These are phyloP conservation scores for Chrysotoxum bicinctum DNA, from an alignment of 2,888 invertebrate genomes.

Conservation along the genomic window DNA sequence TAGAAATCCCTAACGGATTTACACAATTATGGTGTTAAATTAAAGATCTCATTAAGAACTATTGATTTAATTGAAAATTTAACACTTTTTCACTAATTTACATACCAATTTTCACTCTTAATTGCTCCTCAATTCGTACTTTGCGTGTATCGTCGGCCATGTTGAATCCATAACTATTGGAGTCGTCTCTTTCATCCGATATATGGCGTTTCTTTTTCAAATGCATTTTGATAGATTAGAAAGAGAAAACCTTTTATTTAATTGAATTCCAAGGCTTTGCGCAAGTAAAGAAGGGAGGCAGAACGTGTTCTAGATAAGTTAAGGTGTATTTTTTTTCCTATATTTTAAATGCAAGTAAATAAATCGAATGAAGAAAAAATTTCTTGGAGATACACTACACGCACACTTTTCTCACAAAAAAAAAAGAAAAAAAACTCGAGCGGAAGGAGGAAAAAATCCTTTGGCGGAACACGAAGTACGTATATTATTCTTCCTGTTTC, in stretches of 20 bases:
- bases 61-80: slow-evolving; percentile 32
- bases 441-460: slow-evolving; percentile 60
- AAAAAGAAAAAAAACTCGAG: slow-evolving; percentile 52
- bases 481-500: slow-evolving; percentile 26
- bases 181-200: slow-evolving; percentile 76
- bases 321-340: slow-evolving; percentile 33
- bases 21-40: slow-evolving; percentile 36
- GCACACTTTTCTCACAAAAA: slow-evolving; percentile 57
- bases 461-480: slow-evolving; percentile 20
- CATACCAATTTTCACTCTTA: slow-evolving; percentile 97
- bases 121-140: slow-evolving; percentile 95
- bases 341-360: slow-evolving; percentile 53
- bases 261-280: slow-evolving; percentile 42
- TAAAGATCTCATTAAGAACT: slow-evolving; percentile 11
- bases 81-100: slow-evolving; percentile 77
- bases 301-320: slow-evolving; percentile 52
- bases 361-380: slow-evolving; percentile 32
- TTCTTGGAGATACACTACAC: slow-evolving; percentile 34
- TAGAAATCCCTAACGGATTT: slow-evolving; percentile 8
- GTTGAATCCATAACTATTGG: slow-evolving; percentile 90
- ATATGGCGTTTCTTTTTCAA: slow-evolving; percentile 79
- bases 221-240: slow-evolving; percentile 76
- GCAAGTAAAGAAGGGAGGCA: slow-evolving; percentile 72
- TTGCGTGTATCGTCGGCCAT: slow-evolving; percentile 95
- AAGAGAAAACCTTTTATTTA: slow-evolving; percentile 41